Conservation (phyloP, 2,113 vertebrate genomes). For the Ameiurus melas region DNA sequence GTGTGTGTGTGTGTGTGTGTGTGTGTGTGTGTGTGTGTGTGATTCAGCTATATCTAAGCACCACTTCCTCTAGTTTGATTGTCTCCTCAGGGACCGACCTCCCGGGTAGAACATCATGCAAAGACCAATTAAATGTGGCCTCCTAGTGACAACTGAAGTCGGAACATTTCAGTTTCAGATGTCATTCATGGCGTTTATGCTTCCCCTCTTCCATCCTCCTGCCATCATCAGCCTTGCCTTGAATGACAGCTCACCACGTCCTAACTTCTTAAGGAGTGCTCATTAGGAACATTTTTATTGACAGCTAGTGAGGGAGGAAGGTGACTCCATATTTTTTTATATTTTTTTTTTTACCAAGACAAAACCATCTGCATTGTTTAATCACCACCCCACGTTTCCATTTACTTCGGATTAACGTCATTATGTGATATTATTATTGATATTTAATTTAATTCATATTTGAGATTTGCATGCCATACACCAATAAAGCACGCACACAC, state of each 20-base stretch:
- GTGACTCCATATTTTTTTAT: not conserved
- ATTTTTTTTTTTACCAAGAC: not conserved
- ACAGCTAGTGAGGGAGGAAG: not conserved
- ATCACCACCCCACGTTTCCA: not conserved
- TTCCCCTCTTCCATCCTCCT: conserved; percentile 22
- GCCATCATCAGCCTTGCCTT: conserved; percentile 20
- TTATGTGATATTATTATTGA: not conserved
- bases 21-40: not conserved
- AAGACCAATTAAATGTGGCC: conserved; percentile 48
- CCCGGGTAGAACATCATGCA: conserved; percentile 24
- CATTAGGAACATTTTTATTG: conserved; percentile 26
- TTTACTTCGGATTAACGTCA: not conserved
- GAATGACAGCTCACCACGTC: conserved; percentile 27
- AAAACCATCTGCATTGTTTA: not conserved
- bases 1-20: not conserved
- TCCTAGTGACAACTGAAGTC: conserved; percentile 24
- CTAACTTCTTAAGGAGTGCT: conserved; percentile 45
- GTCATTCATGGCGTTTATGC: conserved; percentile 26
- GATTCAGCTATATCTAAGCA: conserved; percentile 18
- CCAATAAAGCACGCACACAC: not conserved
- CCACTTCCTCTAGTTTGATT: conserved; percentile 35
- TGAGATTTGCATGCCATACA: not conserved
- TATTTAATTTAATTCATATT: not conserved
- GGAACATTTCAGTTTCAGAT: conserved; percentile 38
- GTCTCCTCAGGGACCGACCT: conserved; percentile 36